phyloP scores from a whole-genome alignment of 2,888 invertebrate species.

The Drepana falcataria region DNA sequence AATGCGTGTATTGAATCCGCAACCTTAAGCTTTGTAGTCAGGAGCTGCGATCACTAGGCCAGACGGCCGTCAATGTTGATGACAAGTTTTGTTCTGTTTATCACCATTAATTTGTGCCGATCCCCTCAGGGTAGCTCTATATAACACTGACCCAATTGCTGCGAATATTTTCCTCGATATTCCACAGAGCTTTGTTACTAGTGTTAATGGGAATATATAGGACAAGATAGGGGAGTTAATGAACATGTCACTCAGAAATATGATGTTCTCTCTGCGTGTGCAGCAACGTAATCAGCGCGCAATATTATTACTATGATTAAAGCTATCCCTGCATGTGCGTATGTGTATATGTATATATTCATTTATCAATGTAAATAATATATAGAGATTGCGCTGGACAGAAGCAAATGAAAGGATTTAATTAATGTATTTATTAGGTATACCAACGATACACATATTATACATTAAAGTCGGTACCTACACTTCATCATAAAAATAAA shows the following conservation, averaged over 20 bases:
- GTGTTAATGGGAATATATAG: constrained; percentile 12
- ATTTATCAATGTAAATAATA: neutral
- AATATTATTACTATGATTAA: constrained; percentile 2
- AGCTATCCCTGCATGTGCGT: neutral
- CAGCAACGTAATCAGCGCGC: constrained; percentile 5
- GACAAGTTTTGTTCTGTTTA: constrained; percentile 11
- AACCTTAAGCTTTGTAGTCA: too few species aligned
- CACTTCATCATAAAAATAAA: too few species aligned
- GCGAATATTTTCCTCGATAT: constrained; percentile 14
- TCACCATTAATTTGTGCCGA: constrained; percentile 11
- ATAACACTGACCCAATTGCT: constrained; percentile 30
- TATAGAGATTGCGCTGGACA: too few species aligned
- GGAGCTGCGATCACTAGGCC: neutral
- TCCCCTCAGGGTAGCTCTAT: constrained; percentile 1
- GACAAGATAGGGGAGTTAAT: constrained; percentile 26
- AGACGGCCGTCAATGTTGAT: neutral
- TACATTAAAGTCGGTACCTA: too few species aligned
- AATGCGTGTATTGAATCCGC: too few species aligned
- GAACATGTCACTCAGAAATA: constrained; percentile 35
- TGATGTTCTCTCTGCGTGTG: constrained; percentile 23
- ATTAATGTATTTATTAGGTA: too few species aligned
- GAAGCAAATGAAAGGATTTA: too few species aligned
- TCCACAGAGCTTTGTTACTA: constrained; percentile 26
- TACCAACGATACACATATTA: too few species aligned
- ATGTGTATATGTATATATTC: neutral